Conservation (phyloP, 2,113 vertebrate species). For the Gracilinanus agilis region DNA sequence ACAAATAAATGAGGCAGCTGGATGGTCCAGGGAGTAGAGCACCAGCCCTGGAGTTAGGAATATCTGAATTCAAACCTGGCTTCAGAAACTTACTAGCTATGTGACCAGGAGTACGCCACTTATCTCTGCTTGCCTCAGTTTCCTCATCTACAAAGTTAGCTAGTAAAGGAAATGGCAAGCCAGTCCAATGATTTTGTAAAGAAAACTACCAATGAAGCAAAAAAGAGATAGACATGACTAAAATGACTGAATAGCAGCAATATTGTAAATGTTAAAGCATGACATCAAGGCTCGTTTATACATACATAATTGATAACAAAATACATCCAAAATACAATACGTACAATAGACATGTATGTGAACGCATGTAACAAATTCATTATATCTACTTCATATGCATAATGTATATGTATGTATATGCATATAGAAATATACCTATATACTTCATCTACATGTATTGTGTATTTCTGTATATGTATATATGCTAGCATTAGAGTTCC, state of each 20-base stretch:
- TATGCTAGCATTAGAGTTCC: too few species aligned
- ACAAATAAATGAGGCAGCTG: not conserved
- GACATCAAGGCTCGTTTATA: too few species aligned
- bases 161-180: not conserved
- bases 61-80: not conserved
- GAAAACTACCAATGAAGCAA: not conserved
- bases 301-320: too few species aligned
- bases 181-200: not conserved
- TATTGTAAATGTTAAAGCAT: too few species aligned
- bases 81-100: not conserved
- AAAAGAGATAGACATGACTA: not conserved
- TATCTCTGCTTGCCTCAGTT: not conserved
- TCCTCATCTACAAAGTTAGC: not conserved
- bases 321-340: too few species aligned
- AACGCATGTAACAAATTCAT: too few species aligned
- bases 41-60: not conserved
- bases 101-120: rapidly evolving
- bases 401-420: not conserved
- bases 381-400: too few species aligned
- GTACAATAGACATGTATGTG: too few species aligned
- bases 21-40: not conserved
- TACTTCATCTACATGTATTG: too few species aligned
- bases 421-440: too few species aligned
- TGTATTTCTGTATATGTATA: too few species aligned
- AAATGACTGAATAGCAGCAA: not conserved